These are phyloP conservation scores for Cylindroiulus punctatus DNA, from an alignment of 2,888 invertebrate genomes.

Conservation along the genomic window DNA sequence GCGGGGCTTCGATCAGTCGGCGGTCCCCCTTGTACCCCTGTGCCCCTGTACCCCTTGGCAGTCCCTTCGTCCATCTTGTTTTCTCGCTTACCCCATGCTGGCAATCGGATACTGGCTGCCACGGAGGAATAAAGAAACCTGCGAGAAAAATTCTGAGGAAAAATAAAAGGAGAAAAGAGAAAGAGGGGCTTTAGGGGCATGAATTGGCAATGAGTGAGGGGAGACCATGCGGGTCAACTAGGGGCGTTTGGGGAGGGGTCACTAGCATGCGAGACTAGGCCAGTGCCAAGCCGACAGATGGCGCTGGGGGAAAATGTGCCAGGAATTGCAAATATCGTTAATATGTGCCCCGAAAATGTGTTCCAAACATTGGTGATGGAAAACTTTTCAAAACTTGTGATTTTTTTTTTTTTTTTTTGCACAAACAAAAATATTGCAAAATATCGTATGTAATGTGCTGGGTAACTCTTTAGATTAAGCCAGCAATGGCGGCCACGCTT, in stretches of 20 bases:
- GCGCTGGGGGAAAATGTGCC: not conserved
- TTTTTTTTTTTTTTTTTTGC: too few species aligned
- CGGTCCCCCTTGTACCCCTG: constrained; percentile 27
- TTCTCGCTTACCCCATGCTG: constrained; percentile 51
- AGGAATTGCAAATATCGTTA: not conserved
- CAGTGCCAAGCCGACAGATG: not conserved
- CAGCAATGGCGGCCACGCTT: too few species aligned
- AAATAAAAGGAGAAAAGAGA: not conserved
- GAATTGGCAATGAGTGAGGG: constrained; percentile 3
- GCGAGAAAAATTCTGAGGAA: constrained; percentile 40
- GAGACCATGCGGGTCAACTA: constrained; percentile 21
- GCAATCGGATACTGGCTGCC: constrained; percentile 47
- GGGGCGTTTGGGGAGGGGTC: not conserved
- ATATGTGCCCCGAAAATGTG: too few species aligned
- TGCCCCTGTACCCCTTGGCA: not conserved
- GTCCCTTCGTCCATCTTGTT: constrained; percentile 46
- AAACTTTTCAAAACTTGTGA: too few species aligned
- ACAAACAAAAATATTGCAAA: too few species aligned
- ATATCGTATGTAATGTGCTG: too few species aligned
- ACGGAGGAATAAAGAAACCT: not conserved
- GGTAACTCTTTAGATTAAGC: too few species aligned
- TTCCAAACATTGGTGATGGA: too few species aligned
- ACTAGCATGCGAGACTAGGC: not conserved
- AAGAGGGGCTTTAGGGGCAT: not conserved
- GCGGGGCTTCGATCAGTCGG: constrained; percentile 34